A percentile compares a stretch with the other conserved stretches of the same genome.
phyloP scores from a whole-genome alignment of 2,797 vertebrate genomes.

The Atherinosoma microstoma region DNA sequence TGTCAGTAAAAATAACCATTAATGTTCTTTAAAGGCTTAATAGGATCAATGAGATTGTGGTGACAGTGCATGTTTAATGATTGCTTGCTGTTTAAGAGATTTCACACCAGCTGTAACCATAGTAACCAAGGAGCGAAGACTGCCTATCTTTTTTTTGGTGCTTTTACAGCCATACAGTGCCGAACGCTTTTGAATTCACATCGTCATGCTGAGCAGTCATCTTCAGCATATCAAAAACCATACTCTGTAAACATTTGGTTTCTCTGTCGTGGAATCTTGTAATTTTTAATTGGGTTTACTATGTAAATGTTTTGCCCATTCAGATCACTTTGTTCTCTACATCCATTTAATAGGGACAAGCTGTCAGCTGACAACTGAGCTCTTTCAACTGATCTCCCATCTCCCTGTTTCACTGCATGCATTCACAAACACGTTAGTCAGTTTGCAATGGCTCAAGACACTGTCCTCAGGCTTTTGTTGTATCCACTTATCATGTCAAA shows the following conservation, averaged over 20 bases:
- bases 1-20: background rate
- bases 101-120: conserved; percentile 31
- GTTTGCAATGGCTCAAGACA: conserved; percentile 25
- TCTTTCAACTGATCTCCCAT: background rate
- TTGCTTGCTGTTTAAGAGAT: conserved; percentile 17
- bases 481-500: conserved; percentile 53
- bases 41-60: conserved; percentile 13
- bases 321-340: background rate
- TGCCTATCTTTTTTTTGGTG: background rate
- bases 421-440: conserved; percentile 12
- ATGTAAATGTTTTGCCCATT: background rate
- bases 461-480: conserved; percentile 31
- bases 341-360: conserved; percentile 2
- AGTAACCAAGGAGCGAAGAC: conserved; percentile 26
- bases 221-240: conserved; percentile 18
- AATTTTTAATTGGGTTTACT: conserved; percentile 7
- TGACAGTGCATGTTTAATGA: conserved; percentile 27
- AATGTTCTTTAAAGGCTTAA: conserved; percentile 28
- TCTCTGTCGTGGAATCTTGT: background rate
- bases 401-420: background rate
- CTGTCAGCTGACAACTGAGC: background rate
- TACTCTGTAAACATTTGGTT: conserved; percentile 20
- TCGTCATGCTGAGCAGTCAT: conserved; percentile 19
- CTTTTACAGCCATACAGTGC: conserved; percentile 22
- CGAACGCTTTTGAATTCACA: conserved; percentile 23